A percentile compares a stretch with the other conserved stretches of the same genome.
These are phyloP conservation scores for Sialis lutaria DNA, from an alignment of 2,888 invertebrate genomes.

Conservation along the genomic window DNA sequence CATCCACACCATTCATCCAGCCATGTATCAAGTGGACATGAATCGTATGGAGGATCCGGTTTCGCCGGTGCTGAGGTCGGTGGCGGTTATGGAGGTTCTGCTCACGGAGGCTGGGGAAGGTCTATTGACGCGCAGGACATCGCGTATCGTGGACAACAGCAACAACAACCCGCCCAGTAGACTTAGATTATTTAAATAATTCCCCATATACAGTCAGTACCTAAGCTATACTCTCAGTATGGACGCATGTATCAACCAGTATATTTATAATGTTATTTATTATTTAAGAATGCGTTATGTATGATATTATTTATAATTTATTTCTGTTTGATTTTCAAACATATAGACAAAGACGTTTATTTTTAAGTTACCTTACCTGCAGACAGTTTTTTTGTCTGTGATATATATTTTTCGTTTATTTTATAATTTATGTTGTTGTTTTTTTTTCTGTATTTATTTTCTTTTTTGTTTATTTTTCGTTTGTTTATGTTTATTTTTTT, in stretches of 20 bases:
- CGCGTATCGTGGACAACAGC: constrained; percentile 59
- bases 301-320: neutral
- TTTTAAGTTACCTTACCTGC: too few relatives aligned
- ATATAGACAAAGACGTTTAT: too few relatives aligned
- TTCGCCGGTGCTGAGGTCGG: constrained; percentile 30
- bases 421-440: too few relatives aligned
- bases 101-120: constrained; percentile 57
- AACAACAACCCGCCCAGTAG: constrained; percentile 19
- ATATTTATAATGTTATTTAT: neutral
- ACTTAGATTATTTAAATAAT: neutral
- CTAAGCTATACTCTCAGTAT: constrained; percentile 1
- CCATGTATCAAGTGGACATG: constrained; percentile 51
- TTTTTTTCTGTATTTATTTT: too few relatives aligned
- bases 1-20: constrained; percentile 64
- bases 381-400: too few relatives aligned
- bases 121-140: constrained; percentile 57
- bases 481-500: neutral
- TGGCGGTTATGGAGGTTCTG: constrained; percentile 37
- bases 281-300: neutral
- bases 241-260: neutral
- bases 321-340: neutral
- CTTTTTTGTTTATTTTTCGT: too few relatives aligned
- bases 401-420: too few relatives aligned
- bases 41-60: constrained; percentile 36
- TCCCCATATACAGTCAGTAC: constrained; percentile 3